phyloP scores from a whole-genome alignment of 2,797 vertebrate genomes.

The Hirundo rustica region DNA sequence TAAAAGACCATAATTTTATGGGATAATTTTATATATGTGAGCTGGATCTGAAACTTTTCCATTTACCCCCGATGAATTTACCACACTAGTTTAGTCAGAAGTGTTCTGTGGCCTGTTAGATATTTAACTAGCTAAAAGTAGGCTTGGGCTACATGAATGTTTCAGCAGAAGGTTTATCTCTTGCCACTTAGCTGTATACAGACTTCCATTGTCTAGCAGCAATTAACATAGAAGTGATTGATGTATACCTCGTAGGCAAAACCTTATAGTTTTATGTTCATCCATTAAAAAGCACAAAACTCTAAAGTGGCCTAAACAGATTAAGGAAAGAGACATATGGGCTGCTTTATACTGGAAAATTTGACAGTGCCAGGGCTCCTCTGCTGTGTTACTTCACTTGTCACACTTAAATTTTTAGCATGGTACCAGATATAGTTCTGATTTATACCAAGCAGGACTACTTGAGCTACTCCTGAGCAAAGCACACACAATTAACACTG shows the following conservation, averaged over 20 bases:
- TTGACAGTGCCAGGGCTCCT: not conserved
- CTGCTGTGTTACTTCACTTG: not conserved
- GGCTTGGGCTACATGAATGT: conserved; percentile 26
- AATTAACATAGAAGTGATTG: conserved; percentile 68
- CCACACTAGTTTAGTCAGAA: conserved; percentile 49
- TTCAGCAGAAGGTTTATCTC: conserved; percentile 64
- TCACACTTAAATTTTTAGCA: not conserved
- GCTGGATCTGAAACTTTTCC: conserved; percentile 22
- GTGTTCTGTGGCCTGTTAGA: conserved; percentile 11
- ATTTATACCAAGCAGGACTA: not conserved
- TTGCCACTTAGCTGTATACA: conserved; percentile 30
- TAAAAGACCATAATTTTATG: not conserved
- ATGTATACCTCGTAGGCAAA: conserved; percentile 48
- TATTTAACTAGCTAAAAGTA: conserved; percentile 56
- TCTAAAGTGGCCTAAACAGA: conserved; percentile 55
- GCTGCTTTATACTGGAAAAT: not conserved
- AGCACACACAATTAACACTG: not conserved
- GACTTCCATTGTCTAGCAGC: conserved; percentile 31
- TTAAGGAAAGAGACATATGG: conserved; percentile 30
- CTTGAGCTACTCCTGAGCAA: not conserved
- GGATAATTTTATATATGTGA: conserved; percentile 8
- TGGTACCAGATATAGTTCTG: not conserved
- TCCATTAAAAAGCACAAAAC: not conserved
- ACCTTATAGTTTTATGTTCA: not conserved
- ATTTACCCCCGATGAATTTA: conserved; percentile 40